These are phyloP conservation scores for Dicaeum eximium DNA, from an alignment of 2,113 vertebrate species.

Conservation along the genomic window DNA sequence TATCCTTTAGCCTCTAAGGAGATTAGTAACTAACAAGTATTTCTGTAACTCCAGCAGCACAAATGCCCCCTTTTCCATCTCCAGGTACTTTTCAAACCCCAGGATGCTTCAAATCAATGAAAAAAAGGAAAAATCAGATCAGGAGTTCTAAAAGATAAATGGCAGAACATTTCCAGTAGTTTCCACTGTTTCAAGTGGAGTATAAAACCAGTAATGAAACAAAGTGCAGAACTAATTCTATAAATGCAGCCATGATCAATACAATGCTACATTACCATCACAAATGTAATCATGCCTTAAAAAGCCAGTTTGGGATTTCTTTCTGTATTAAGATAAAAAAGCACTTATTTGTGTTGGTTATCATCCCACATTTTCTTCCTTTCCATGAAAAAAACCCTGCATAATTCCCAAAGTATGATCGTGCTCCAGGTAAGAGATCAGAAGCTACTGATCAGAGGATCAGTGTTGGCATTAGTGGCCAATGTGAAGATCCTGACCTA, in stretches of 20 bases:
- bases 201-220: background rate
- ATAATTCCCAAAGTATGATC: background rate
- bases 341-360: background rate
- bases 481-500: background rate
- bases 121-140: background rate
- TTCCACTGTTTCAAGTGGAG: background rate
- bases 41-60: background rate
- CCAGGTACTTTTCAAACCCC: background rate
- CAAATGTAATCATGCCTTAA: background rate
- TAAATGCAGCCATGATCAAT: background rate
- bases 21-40: background rate
- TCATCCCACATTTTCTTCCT: background rate
- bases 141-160: background rate
- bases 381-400: background rate
- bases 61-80: background rate
- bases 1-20: background rate
- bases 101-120: background rate
- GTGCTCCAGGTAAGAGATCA: background rate
- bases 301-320: background rate
- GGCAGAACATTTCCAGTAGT: background rate
- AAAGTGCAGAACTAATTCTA: background rate
- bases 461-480: background rate
- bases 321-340: background rate
- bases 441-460: background rate
- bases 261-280: background rate